Conservation (phyloP, 2,888 invertebrate genomes). For the Limnephilus rhombicus region DNA sequence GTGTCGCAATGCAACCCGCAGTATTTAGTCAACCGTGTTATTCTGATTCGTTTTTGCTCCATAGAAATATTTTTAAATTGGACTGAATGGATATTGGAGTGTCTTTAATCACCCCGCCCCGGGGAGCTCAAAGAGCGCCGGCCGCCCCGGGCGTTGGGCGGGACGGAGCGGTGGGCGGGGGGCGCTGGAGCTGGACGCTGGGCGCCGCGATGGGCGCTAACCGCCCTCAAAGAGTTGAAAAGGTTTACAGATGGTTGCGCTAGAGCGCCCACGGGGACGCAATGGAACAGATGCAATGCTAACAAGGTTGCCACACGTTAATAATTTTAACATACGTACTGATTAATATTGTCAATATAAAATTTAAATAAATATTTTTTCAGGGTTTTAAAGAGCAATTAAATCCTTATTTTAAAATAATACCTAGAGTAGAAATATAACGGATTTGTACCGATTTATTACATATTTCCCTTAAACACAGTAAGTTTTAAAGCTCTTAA, state of each 20-base stretch:
- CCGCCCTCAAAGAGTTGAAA: slow-evolving; percentile 46
- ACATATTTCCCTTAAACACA: too few relatives aligned
- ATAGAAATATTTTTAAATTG: slow-evolving; percentile 41
- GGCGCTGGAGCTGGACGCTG: background rate
- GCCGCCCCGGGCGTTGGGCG: slow-evolving; percentile 23
- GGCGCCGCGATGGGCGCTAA: background rate
- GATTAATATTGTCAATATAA: too few relatives aligned
- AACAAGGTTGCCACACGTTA: slow-evolving; percentile 2
- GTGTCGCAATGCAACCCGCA: background rate
- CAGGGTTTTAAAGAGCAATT: too few relatives aligned
- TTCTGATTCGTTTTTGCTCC: slow-evolving; percentile 33
- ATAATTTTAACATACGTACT: background rate
- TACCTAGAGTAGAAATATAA: too few relatives aligned
- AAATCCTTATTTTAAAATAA: too few relatives aligned
- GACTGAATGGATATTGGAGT: slow-evolving; percentile 22
- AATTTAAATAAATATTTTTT: too few relatives aligned
- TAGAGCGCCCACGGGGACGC: slow-evolving; percentile 48
- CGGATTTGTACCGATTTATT: too few relatives aligned
- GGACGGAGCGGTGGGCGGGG: background rate
- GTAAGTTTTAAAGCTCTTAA: too few relatives aligned
- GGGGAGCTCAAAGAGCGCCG: slow-evolving; percentile 31
- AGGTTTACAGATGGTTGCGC: slow-evolving; percentile 54
- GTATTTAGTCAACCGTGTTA: background rate
- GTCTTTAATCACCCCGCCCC: slow-evolving; percentile 42
- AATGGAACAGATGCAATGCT: slow-evolving; percentile 41